Percentiles rank a stretch among this genome's conserved stretches.
phyloP scores from a whole-genome alignment of 1,140 invertebrate genomes.

The Lycorma delicatula region DNA sequence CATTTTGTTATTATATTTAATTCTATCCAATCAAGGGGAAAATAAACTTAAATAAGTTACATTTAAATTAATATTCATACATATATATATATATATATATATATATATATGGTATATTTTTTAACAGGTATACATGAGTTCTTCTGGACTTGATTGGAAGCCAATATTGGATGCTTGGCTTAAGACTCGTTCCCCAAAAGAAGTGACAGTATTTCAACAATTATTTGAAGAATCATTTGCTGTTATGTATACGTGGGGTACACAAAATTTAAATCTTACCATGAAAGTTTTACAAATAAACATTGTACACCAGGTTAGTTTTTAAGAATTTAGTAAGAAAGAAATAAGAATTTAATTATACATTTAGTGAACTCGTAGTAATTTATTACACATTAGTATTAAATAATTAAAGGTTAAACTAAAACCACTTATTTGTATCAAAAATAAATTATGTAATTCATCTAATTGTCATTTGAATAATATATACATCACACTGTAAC shows the following conservation, averaged over 20 bases:
- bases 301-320: slow-evolving; percentile 56
- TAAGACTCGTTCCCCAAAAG: slow-evolving; percentile 57
- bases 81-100: too few species aligned
- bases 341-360: too few species aligned
- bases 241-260: slow-evolving; percentile 67
- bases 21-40: too few species aligned
- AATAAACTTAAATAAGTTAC: too few species aligned
- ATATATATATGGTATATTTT: neutral
- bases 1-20: too few species aligned
- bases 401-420: neutral
- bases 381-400: neutral
- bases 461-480: too few species aligned
- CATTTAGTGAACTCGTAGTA: neutral
- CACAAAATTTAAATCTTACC: slow-evolving; percentile 69
- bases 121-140: slow-evolving; percentile 80
- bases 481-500: too few species aligned
- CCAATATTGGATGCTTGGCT: slow-evolving; percentile 80
- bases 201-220: slow-evolving; percentile 63
- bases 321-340: neutral
- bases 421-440: too few species aligned
- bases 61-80: too few species aligned
- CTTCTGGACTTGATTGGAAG: slow-evolving; percentile 84
- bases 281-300: slow-evolving; percentile 90
- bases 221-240: slow-evolving; percentile 76
- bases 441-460: too few species aligned